These are phyloP conservation scores for Stigmatopora nigra DNA, from an alignment of 2,113 vertebrate species.

Conservation along the genomic window DNA sequence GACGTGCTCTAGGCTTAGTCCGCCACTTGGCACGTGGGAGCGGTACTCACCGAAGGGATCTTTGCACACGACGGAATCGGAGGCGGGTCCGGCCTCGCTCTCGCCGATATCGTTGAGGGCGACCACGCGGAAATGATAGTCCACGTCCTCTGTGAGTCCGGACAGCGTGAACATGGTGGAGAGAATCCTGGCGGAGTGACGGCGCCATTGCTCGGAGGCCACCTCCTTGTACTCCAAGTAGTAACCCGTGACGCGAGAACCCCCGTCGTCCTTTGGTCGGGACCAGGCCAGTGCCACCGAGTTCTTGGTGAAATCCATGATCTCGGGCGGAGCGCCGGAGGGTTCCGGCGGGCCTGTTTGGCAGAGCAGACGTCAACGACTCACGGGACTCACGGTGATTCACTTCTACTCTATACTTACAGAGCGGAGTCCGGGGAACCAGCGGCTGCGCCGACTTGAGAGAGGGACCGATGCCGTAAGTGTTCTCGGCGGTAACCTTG, in stretches of 20 bases:
- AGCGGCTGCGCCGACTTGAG: slow-evolving; percentile 87
- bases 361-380: no score
- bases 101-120: slow-evolving; percentile 88
- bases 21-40: no score
- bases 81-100: slow-evolving; percentile 82
- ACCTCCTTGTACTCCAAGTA: slow-evolving; percentile 87
- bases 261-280: slow-evolving; percentile 91
- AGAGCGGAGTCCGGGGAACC: slow-evolving; percentile 86
- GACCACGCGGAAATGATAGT: slow-evolving; percentile 90
- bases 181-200: slow-evolving; percentile 80
- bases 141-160: slow-evolving; percentile 83
- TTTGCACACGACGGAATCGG: slow-evolving; percentile 86
- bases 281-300: slow-evolving; percentile 88
- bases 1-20: neutral
- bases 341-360: no score
- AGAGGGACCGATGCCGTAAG: slow-evolving; percentile 85
- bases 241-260: slow-evolving; percentile 89
- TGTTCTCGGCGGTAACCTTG: slow-evolving; percentile 93
- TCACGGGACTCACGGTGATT: no score
- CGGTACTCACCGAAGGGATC: slow-evolving; percentile 89
- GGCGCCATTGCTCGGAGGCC: slow-evolving; percentile 87
- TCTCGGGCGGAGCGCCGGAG: slow-evolving; percentile 86
- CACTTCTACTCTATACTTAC: no score
- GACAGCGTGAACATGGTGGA: slow-evolving; percentile 91
- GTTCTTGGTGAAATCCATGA: slow-evolving; percentile 92